Base-by-base conservation (phyloP, 2,797 vertebrate genomes). In the Phaenicophaeus curvirostris region DNA sequence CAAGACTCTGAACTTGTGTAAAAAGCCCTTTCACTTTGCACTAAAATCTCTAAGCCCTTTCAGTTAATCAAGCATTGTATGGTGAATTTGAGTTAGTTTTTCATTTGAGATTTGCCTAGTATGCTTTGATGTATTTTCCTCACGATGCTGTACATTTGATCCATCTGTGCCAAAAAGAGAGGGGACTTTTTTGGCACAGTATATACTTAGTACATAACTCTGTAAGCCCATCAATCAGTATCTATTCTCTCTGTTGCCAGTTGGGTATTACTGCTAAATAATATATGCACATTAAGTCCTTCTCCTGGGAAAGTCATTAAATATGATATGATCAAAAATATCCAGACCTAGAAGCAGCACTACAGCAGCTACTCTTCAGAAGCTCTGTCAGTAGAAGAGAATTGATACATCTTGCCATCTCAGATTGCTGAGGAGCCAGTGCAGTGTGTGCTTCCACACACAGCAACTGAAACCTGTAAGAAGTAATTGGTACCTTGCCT, bases 371-470 rank as follows among this genome's bases (percentile, higher is more conserved):
- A 27, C 62, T 37, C 20, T 28, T 25, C 58, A 50, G 37, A 17
- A 68, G 18, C 30, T 81, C 67, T 59, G 65, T 50, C 77, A 46
- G 21, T 21, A 75, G 41, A 37, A 74, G 9, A 25, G n/a, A 53
- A 84, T 23, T 27, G 46, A 74, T 78, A 44, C 23, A 8, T 46
- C 41, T 77, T 57, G 25, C 37, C 37, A 78, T 46, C 51, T 82
- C 42, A n/a, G 31, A 57, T 44, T 11, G 58, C 67, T 44, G 53
- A 83, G 84, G 46, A 61, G 37, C 54, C 62, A 51, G 50, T 3
- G 3, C 41, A 3, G 0, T 3, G 0, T 13, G 11, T 39, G 41
- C 72, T 67, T 67, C 81, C 33, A 46, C 8, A 15, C 8, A 11
- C 33, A 65, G 69, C 21, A 55, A 39, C 42, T 86, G 74, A 79